Conservation (phyloP, 2,888 invertebrate genomes). For the Bedellia somnulentella region DNA sequence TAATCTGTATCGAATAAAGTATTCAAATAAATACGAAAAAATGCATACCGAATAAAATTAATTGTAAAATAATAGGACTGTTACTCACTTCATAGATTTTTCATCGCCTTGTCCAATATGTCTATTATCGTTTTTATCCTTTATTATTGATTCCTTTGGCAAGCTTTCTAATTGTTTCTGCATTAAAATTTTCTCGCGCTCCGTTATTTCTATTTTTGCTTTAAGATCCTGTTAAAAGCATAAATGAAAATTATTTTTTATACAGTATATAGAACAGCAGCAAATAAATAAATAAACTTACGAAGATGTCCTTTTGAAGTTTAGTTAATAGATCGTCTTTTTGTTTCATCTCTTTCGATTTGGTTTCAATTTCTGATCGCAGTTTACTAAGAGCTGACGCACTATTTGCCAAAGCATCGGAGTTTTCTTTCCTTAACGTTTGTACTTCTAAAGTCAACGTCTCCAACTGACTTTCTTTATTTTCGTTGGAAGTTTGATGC, state of each 20-base stretch:
- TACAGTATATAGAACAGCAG: too few relatives aligned
- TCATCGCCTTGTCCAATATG: slow-evolving; percentile 33
- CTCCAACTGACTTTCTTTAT: slow-evolving; percentile 43
- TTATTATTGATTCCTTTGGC: slow-evolving; percentile 18
- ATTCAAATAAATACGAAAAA: too few relatives aligned
- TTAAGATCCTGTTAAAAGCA: slow-evolving; percentile 37
- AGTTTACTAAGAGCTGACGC: slow-evolving; percentile 35
- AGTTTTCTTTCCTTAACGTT: slow-evolving; percentile 28
- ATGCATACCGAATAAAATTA: too few relatives aligned
- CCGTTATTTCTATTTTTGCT: slow-evolving; percentile 36
- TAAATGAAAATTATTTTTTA: too few relatives aligned
- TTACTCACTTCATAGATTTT: slow-evolving; percentile 27
- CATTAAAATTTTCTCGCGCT: slow-evolving; percentile 35
- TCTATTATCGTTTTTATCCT: slow-evolving; percentile 45
- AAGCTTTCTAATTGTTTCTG: slow-evolving; percentile 32
- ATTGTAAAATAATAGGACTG: too few relatives aligned
- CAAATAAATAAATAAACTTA: too few relatives aligned
- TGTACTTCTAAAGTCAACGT: slow-evolving; percentile 43
- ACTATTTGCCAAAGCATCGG: slow-evolving; percentile 31
- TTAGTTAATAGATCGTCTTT: slow-evolving; percentile 34
- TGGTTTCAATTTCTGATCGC: slow-evolving; percentile 35
- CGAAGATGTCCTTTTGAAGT: slow-evolving; percentile 45
- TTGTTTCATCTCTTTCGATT: slow-evolving; percentile 35
- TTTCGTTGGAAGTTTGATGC: slow-evolving; percentile 35
- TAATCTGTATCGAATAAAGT: too few relatives aligned